Conservation (phyloP, 2,888 invertebrate species). For the Thalpophila matura region DNA sequence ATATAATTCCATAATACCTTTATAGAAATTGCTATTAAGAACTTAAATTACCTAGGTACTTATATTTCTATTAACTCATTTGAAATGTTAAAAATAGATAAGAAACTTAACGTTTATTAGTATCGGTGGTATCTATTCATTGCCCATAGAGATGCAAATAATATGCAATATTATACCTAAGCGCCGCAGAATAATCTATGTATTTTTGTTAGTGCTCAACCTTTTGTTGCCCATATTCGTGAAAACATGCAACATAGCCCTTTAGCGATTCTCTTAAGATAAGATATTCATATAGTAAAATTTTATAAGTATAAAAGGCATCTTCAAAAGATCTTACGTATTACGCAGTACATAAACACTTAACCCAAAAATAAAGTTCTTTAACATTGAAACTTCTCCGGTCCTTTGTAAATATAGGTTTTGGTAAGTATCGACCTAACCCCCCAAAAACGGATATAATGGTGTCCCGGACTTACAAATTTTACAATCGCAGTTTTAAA, state of each 20-base stretch:
- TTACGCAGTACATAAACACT: slow-evolving; percentile 19
- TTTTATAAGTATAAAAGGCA: neutral
- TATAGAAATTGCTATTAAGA: too few species aligned
- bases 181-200: too few species aligned
- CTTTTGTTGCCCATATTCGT: too few species aligned
- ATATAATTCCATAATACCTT: too few species aligned
- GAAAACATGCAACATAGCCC: neutral
- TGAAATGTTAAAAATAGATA: too few species aligned
- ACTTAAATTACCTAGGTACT: too few species aligned
- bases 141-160: too few species aligned
- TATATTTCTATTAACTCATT: too few species aligned
- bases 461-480: neutral
- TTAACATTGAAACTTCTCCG: slow-evolving; percentile 29
- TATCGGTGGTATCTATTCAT: too few species aligned
- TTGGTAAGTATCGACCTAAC: slow-evolving; percentile 3
- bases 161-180: too few species aligned
- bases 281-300: neutral
- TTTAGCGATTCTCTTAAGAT: neutral
- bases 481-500: slow-evolving; percentile 8
- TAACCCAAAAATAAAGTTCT: slow-evolving; percentile 12
- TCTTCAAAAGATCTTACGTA: neutral
- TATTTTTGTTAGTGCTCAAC: too few species aligned
- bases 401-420: slow-evolving; percentile 44
- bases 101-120: too few species aligned
- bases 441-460: neutral